Base-by-base conservation (phyloP, 2,797 vertebrate genomes). In the Pantherophis vulpinus region DNA sequence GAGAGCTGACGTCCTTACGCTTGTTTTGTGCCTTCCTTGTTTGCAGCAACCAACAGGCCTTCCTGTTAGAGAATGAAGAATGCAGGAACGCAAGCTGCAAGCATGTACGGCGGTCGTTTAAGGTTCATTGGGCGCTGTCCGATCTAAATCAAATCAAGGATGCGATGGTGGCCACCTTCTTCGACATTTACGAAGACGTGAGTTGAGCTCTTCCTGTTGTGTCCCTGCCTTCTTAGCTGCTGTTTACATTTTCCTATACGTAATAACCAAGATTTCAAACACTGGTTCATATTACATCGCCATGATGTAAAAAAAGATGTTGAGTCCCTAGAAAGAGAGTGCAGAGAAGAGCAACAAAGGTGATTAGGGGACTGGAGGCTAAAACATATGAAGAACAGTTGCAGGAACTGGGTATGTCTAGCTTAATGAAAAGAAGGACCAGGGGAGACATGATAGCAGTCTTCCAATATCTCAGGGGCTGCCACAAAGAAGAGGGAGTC, bases 131-230 rank as follows among this genome's bases (percentile, higher is more conserved):
- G 99, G 99, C 99, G 93, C 98, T 99, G 88, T 97, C 98, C 0
- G 99, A 99, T 95, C 98, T 99, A 86, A 98, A 98, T 92, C 98
- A 98, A 96, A 98, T 99, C 97, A 98, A 97, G 94, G 98, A 98
- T 3, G 99, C 99, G 0, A 89, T 97, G 95, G 97, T 98, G 88
- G 98, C 99, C 14, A 98, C 99, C 20, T 99, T 99, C 98, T 99
- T 99, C 96, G 99, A 99, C 98, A 98, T 99, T 97, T 99, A 99
- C 2, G 99, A 99, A 97, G 99, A 99, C 4, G 99, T 99, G 95
- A 99, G 99, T 99, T 93, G 93, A 94, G 23, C 63, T 92, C 37
- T 92, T 32, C 66, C 47, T 9, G 88, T 1, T 55, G n/a, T 90
- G 23, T 95, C 94, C 90, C 83, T 91, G 23, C 61, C 86, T 94